phyloP scores from a whole-genome alignment of 2,113 vertebrate genomes.

The human region DNA sequence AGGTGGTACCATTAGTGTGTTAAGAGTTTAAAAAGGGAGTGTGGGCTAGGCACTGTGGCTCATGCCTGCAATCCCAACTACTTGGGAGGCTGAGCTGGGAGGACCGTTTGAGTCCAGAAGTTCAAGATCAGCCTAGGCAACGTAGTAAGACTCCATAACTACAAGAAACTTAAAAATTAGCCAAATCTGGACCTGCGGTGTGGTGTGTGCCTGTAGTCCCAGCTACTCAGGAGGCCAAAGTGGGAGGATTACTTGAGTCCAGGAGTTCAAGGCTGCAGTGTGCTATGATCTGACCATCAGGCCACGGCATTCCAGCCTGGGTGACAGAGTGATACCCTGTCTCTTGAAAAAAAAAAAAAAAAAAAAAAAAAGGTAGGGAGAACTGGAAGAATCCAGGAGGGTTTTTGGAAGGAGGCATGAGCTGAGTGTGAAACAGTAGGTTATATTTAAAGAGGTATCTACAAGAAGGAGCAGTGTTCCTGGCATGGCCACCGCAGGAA shows the following conservation, averaged over 20 bases:
- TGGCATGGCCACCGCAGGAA: fast-evolving
- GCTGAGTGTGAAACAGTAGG: background rate
- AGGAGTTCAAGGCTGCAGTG: background rate
- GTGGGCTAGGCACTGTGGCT: background rate
- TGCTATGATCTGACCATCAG: background rate
- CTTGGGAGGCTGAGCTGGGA: background rate
- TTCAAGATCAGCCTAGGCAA: background rate
- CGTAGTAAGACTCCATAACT: background rate
- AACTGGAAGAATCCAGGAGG: background rate
- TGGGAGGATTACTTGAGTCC: background rate
- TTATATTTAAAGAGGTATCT: background rate
- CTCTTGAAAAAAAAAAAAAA: too few species aligned
- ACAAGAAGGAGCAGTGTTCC: background rate
- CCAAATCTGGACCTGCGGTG: background rate
- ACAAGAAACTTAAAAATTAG: background rate
- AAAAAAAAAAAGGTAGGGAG: background rate
- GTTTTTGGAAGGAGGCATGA: background rate
- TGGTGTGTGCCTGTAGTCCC: background rate
- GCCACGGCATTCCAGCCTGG: background rate
- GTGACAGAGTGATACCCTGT: background rate
- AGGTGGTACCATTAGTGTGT: background rate
- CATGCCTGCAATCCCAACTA: background rate
- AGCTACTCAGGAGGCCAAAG: background rate
- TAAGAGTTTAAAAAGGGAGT: background rate
- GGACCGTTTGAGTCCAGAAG: background rate